These are phyloP conservation scores for Wasmannia auropunctata DNA, from an alignment of 1,140 invertebrate species.

Conservation along the genomic window DNA sequence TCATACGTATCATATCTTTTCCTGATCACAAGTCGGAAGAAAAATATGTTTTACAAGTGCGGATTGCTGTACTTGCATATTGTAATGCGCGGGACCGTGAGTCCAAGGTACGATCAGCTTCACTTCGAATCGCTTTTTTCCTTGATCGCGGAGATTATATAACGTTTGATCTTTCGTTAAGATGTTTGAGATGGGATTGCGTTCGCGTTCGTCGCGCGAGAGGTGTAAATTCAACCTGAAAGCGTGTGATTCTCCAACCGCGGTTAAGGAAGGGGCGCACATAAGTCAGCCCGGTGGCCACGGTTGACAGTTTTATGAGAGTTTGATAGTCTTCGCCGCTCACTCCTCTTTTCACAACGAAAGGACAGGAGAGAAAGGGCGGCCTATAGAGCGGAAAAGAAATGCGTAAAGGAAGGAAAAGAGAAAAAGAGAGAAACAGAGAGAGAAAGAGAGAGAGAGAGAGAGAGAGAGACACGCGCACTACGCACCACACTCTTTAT, in stretches of 20 bases:
- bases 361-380: slow-evolving; percentile 69
- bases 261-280: slow-evolving; percentile 75
- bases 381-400: slow-evolving; percentile 50
- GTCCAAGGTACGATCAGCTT: background rate
- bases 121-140: slow-evolving; percentile 32
- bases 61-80: slow-evolving; percentile 19
- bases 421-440: slow-evolving; percentile 54
- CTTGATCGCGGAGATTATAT: background rate
- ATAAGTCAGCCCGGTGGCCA: slow-evolving; percentile 84
- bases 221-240: slow-evolving; percentile 3
- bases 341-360: slow-evolving; percentile 60
- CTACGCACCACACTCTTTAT: slow-evolving; percentile 84
- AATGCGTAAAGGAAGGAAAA: slow-evolving; percentile 50
- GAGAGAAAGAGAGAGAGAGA: slow-evolving; percentile 64
- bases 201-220: slow-evolving; percentile 45
- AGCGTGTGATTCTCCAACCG: slow-evolving; percentile 31
- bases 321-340: slow-evolving; percentile 83
- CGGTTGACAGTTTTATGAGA: slow-evolving; percentile 86
- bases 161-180: slow-evolving; percentile 19
- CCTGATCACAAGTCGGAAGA: background rate
- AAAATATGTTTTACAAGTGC: background rate
- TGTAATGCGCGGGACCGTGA: background rate
- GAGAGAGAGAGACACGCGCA: slow-evolving; percentile 78
- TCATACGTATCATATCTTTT: slow-evolving; percentile 8
- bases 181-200: slow-evolving; percentile 6